A percentile compares a stretch with the other conserved stretches of the same genome.
These are phyloP conservation scores for Calidris pugnax DNA, from an alignment of 2,113 vertebrate species.

Conservation along the genomic window DNA sequence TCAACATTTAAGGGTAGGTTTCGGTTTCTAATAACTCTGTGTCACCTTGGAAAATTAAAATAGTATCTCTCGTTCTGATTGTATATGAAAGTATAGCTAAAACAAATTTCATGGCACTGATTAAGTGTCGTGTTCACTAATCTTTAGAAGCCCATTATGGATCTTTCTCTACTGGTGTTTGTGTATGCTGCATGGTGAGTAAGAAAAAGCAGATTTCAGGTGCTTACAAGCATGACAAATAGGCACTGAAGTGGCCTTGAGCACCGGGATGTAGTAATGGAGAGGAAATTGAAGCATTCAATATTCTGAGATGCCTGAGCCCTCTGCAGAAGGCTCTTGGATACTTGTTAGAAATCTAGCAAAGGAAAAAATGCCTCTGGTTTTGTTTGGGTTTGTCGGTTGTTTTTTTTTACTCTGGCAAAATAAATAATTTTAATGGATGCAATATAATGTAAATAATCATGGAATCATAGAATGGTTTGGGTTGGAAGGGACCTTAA, in stretches of 20 bases:
- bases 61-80: not conserved
- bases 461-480: too few relatives aligned
- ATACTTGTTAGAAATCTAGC: not conserved
- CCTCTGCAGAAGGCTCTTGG: conserved; percentile 22
- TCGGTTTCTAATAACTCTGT: not conserved
- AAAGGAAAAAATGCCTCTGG: not conserved
- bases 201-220: conserved; percentile 41
- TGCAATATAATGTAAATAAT: not conserved
- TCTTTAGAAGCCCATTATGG: not conserved
- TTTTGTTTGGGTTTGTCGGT: not conserved
- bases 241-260: conserved; percentile 47
- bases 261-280: not conserved
- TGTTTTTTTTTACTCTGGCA: not conserved
- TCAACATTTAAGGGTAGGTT: not conserved
- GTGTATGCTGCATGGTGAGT: not conserved
- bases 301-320: conserved; percentile 10
- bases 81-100: not conserved
- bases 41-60: conserved; percentile 39
- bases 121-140: not conserved
- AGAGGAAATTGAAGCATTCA: conserved; percentile 54
- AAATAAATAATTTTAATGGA: not conserved
- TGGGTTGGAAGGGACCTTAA: too few relatives aligned
- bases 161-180: conserved; percentile 4
- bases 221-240: conserved; percentile 43
- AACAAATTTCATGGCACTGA: conserved; percentile 20